phyloP scores from a whole-genome alignment of 2,888 invertebrate genomes.

The Hemistola chrysoprasaria region DNA sequence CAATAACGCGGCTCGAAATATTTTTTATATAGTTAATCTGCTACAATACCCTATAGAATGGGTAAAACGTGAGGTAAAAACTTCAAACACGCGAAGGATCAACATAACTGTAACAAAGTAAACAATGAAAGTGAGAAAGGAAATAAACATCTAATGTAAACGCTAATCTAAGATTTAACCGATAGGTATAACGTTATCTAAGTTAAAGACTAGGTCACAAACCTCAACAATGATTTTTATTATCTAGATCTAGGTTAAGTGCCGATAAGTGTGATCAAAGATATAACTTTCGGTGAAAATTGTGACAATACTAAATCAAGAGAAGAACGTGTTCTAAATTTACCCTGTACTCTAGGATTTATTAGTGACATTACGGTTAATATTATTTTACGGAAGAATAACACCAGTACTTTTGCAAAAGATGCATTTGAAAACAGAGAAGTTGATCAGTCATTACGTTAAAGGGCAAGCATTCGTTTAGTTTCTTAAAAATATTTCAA shows the following conservation, averaged over 20 bases:
- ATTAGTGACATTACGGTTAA: conserved; percentile 67
- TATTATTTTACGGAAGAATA: conserved; percentile 52
- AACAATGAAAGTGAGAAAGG: conserved; percentile 47
- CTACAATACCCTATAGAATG: conserved; percentile 77
- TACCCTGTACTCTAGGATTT: conserved; percentile 81
- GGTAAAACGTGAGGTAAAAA: conserved; percentile 65
- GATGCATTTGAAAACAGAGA: conserved; percentile 42
- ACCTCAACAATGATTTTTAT: conserved; percentile 68
- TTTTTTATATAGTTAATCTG: conserved; percentile 68
- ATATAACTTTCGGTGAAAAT: conserved; percentile 70
- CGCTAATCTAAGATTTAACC: conserved; percentile 62
- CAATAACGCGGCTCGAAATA: conserved; percentile 81
- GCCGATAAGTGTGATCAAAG: conserved; percentile 71
- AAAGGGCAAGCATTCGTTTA: conserved; percentile 66
- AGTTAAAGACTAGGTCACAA: conserved; percentile 67
- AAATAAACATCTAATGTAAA: conserved; percentile 49
- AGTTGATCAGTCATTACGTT: conserved; percentile 67
- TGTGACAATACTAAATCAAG: conserved; percentile 71
- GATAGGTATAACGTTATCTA: conserved; percentile 55
- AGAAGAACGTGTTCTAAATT: conserved; percentile 74
- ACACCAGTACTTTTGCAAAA: conserved; percentile 34
- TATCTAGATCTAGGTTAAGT: conserved; percentile 67
- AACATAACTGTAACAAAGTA: conserved; percentile 45
- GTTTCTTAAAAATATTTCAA: conserved; percentile 50
- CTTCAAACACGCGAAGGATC: conserved; percentile 42